Evolutionary conservation across 2,888 invertebrate genomes (phyloP), one percentile per base, ranked within the genome.

Genomic region (Polia nebulosa): DNA sequence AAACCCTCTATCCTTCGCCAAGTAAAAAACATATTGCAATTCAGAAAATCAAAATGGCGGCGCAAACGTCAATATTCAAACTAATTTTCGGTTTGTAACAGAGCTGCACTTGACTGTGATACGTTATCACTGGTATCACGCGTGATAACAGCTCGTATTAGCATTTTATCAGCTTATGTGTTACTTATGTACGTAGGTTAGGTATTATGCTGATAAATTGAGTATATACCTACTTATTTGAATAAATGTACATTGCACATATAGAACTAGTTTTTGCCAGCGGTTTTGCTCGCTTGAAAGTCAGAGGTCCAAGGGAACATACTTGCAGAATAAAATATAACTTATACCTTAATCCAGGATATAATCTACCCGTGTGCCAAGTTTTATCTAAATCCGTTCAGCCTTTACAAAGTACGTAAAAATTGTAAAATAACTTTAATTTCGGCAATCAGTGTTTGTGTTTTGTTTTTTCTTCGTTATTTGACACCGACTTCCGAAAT

Each of bases 101-200:
- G 60, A 52, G 49, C 49, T 83, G 72, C 72, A 69, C 83, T 83
- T 75, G 81, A 70, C 67, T 80, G 67, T 70, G 81, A 82, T 78
- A 83, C 36, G 25, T 68, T 83, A 83, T 82, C 84, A 73, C 25
- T 27, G 32, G 67, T 84, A 82, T 83, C 82, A 41, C 11, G n/a
- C 0, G 5, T 66, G 80, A 84, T 83, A 83, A 77, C 82, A 60
- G 36, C 22, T 47, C 2, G 69, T 71, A 81, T 82, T 81, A 79
- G 53, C 62, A 73, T 84, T 57, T 84, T 80, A 80, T 78, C 80
- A 77, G 65, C 63, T 55, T 61, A 66, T 75, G 25, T 67, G 13
- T 57, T 65, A 69, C 39, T 51, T 67, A 57, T 68, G 49, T 69
- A 53, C 49, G 17, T 78, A 56, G 17, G 63, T 59, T 64, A 56